Percentiles rank a stretch among this genome's conserved stretches.
Conservation (phyloP, 2,888 invertebrate species). For the Agrochola lychnidis region DNA sequence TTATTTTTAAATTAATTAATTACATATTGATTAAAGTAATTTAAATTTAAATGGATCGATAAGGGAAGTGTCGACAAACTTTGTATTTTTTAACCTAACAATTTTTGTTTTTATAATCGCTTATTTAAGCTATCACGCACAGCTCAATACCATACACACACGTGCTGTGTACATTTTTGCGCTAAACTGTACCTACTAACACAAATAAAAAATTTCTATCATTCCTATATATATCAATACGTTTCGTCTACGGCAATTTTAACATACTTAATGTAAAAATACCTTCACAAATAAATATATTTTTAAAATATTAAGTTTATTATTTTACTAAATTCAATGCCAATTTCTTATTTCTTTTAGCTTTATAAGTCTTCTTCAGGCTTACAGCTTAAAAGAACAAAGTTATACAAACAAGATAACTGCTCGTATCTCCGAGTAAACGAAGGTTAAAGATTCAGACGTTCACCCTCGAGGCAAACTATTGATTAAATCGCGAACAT, state of each 20-base stretch:
- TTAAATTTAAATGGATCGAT: background rate
- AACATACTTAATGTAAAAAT: background rate
- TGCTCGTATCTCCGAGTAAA: conserved; percentile 6
- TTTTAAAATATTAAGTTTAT: too few relatives aligned
- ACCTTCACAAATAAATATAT: background rate
- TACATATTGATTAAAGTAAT: too few relatives aligned
- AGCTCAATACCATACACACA: too few relatives aligned
- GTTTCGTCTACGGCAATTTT: background rate
- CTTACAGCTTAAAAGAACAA: background rate
- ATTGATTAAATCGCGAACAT: conserved; percentile 58
- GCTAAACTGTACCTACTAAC: background rate
- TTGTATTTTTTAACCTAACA: background rate
- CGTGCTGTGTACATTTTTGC: background rate
- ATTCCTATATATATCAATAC: background rate
- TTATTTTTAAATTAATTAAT: background rate
- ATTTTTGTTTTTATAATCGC: background rate
- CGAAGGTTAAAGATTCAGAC: conserved; percentile 38
- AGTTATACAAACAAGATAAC: background rate
- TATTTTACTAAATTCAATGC: background rate
- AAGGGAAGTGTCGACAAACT: background rate
- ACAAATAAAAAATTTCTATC: too few relatives aligned
- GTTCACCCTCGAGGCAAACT: conserved; percentile 51
- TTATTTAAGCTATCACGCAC: too few relatives aligned
- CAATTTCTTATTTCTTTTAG: background rate
- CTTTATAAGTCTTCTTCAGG: background rate